Evolutionary conservation across 2,797 vertebrate species (phyloP).

Genomic region (Silurus aristotelis): DNA sequence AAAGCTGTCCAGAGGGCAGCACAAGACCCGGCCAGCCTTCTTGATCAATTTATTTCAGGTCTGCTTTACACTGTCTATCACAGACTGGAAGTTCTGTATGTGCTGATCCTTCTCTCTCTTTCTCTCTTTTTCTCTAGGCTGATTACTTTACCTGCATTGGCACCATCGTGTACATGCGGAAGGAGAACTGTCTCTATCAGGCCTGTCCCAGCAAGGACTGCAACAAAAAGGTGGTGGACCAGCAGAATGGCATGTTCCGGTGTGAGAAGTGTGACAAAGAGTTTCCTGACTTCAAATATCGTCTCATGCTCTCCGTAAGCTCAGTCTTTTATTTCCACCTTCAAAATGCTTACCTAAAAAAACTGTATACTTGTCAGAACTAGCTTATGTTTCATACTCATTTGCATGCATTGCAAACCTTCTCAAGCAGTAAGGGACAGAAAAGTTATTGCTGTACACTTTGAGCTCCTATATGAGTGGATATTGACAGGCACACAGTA

Average conservation of each 20-base stretch:
- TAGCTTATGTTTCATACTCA: not conserved
- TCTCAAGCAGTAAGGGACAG: not conserved
- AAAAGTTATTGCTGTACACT: not conserved
- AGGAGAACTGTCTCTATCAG: conserved; percentile 95
- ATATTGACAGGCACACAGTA: not conserved
- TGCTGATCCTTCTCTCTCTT: not conserved
- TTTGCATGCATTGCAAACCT: not conserved
- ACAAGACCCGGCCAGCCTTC: too few species aligned
- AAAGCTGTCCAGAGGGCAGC: too few species aligned
- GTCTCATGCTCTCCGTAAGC: conserved; percentile 91
- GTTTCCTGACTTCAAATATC: conserved; percentile 96
- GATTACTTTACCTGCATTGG: conserved; percentile 92
- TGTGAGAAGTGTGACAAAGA: conserved; percentile 97
- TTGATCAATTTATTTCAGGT: too few species aligned
- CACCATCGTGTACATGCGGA: conserved; percentile 89
- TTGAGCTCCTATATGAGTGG: not conserved
- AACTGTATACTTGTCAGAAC: too few species aligned
- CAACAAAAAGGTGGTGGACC: conserved; percentile 97
- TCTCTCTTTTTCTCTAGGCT: conserved; percentile 71
- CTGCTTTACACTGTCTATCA: too few species aligned
- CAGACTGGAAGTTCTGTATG: not conserved
- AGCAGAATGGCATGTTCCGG: conserved; percentile 92
- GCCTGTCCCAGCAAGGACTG: conserved; percentile 92
- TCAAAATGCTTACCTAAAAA: too few species aligned
- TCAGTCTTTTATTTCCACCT: not conserved